A percentile compares a stretch with the other conserved stretches of the same genome.
Conservation (phyloP, 1,140 invertebrate species). For the Aporrectodea caliginosa region DNA sequence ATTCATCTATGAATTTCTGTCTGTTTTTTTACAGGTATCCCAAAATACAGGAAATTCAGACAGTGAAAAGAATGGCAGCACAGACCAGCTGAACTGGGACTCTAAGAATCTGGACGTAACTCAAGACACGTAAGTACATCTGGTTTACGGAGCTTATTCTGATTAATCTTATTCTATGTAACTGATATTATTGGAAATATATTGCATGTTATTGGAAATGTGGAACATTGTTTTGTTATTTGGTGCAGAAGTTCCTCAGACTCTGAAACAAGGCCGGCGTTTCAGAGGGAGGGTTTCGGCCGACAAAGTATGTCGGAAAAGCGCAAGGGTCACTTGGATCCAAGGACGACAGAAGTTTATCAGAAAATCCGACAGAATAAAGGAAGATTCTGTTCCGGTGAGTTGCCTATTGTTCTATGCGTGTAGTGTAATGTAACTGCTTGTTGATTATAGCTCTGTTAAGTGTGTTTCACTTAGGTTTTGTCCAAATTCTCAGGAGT, state of each 20-base stretch:
- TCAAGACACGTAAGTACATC: neutral
- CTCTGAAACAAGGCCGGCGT: slow-evolving; percentile 65
- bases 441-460: too few relatives aligned
- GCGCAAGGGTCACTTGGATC: slow-evolving; percentile 71
- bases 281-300: slow-evolving; percentile 84
- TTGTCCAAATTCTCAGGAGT: too few relatives aligned
- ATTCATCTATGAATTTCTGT: too few relatives aligned
- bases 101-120: neutral
- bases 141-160: neutral
- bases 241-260: slow-evolving; percentile 66
- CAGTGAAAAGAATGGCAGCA: neutral
- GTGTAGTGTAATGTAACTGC: too few relatives aligned
- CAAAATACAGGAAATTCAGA: too few relatives aligned
- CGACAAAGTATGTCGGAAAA: slow-evolving; percentile 97
- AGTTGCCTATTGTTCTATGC: neutral
- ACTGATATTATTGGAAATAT: too few relatives aligned
- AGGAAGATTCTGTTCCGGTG: neutral
- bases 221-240: too few relatives aligned
- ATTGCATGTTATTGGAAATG: too few relatives aligned
- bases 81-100: neutral
- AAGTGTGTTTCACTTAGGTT: too few relatives aligned
- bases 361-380: slow-evolving; percentile 65
- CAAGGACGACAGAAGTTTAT: slow-evolving; percentile 88
- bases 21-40: too few relatives aligned
- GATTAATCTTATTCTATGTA: neutral